These are phyloP conservation scores for Sinocyclocheilus anophthalmus DNA, from an alignment of 2,113 vertebrate species.

Conservation along the genomic window DNA sequence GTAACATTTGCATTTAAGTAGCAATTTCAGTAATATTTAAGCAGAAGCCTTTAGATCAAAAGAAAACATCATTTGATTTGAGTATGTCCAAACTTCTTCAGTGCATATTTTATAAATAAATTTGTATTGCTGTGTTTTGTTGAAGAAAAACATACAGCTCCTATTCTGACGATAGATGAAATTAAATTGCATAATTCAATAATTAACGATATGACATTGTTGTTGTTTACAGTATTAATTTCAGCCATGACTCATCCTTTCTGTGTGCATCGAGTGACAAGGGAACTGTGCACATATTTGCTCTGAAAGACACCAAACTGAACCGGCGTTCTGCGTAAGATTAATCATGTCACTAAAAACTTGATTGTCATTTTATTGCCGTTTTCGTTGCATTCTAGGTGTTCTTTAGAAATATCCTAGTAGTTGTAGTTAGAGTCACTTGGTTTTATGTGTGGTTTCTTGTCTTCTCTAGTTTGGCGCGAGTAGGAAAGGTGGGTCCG, in stretches of 20 bases:
- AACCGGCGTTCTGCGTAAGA: constrained; percentile 90
- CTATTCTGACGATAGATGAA: background rate
- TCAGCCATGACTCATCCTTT: constrained; percentile 93
- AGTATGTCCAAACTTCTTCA: background rate
- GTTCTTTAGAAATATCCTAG: background rate
- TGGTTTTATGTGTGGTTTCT: background rate
- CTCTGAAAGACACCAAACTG: constrained; percentile 89
- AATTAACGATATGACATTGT: background rate
- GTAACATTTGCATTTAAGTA: no score
- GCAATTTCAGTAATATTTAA: background rate
- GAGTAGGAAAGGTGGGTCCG: constrained; percentile 90
- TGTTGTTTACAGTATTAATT: constrained; percentile 83
- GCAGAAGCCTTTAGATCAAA: background rate
- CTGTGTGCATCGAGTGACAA: constrained; percentile 92
- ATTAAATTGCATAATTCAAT: background rate
- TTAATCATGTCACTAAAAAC: background rate
- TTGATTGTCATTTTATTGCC: background rate
- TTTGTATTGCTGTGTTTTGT: background rate
- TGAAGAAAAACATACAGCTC: background rate
- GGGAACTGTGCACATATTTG: constrained; percentile 92
- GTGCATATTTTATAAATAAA: background rate
- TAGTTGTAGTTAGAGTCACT: background rate
- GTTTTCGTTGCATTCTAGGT: background rate
- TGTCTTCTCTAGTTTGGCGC: constrained; percentile 79
- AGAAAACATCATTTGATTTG: background rate